Conservation (phyloP, 37 sponge, comb jelly and placozoan genomes). For the Aphrocallistes beatrix region DNA sequence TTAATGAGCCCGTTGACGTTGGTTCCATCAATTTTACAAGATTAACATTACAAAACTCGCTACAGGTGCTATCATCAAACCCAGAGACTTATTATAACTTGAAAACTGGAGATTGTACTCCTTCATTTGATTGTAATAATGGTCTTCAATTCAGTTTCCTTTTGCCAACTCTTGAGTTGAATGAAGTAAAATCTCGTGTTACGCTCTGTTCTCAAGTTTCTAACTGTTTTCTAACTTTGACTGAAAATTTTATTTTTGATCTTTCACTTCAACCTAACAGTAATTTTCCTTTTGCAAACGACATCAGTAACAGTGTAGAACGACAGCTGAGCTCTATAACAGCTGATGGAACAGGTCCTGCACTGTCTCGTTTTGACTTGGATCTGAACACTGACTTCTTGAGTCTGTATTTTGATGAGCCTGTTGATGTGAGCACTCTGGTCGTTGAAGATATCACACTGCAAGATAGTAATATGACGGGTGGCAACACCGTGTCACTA, state of each 20-base stretch:
- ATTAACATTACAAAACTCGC: constrained; percentile 38
- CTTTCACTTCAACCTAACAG: constrained; percentile 40
- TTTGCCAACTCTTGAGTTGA: constrained; percentile 29
- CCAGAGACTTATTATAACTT: neutral
- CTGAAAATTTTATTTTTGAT: constrained; percentile 37
- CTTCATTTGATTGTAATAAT: neutral
- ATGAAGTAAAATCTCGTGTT: neutral
- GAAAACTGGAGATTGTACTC: neutral
- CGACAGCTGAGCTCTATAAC: neutral
- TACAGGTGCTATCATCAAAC: constrained; percentile 19
- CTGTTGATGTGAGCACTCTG: constrained; percentile 32
- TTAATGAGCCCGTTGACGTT: constrained; percentile 54
- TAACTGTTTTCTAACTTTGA: neutral
- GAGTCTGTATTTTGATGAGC: constrained; percentile 40
- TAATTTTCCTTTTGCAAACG: constrained; percentile 28
- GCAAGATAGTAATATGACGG: constrained; percentile 22
- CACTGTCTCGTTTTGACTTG: constrained; percentile 42
- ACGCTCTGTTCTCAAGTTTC: neutral
- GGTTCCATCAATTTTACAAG: constrained; percentile 24
- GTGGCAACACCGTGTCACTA: neutral
- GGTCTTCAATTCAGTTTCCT: neutral
- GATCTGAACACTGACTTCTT: constrained; percentile 23
- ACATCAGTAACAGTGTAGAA: neutral
- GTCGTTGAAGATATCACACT: constrained; percentile 30
- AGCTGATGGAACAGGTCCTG: constrained; percentile 45